A percentile compares a stretch with the other conserved stretches of the same genome.
Evolutionary conservation across 2,113 vertebrate genomes (phyloP).

Genomic region (Microtus richardsoni): DNA sequence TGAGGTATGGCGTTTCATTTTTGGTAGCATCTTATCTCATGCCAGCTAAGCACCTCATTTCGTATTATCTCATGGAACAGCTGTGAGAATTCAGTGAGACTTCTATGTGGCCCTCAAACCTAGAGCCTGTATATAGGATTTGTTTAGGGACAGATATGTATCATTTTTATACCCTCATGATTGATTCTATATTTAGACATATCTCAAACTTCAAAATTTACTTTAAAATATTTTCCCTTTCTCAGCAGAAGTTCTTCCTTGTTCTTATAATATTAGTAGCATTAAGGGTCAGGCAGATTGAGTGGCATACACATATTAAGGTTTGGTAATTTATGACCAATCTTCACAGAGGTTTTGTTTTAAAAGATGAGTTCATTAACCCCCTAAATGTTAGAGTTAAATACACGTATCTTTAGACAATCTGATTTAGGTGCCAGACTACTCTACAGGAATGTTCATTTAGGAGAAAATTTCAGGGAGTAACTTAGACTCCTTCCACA

Average conservation of each 20-base stretch:
- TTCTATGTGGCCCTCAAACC: not conserved
- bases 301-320: not conserved
- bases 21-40: slow-evolving; percentile 20
- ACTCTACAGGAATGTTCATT: not conserved
- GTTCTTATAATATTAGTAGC: not conserved
- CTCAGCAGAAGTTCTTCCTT: not conserved
- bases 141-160: not conserved
- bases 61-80: not conserved
- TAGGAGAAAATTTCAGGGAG: not conserved
- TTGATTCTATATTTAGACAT: not conserved
- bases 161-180: not conserved
- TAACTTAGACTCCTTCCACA: not conserved
- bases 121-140: not conserved
- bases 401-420: not conserved
- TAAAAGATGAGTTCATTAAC: not conserved
- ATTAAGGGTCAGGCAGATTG: not conserved
- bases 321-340: not conserved
- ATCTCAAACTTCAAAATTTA: slow-evolving; percentile 3
- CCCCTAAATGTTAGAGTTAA: not conserved
- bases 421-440: not conserved
- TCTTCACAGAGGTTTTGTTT: slow-evolving; percentile 9
- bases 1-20: slow-evolving; percentile 17
- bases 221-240: not conserved
- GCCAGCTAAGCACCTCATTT: slow-evolving; percentile 9
- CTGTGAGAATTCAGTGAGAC: not conserved